These are phyloP conservation scores for Parapsyche elsis DNA, from an alignment of 1,140 invertebrate genomes.

Conservation along the genomic window DNA sequence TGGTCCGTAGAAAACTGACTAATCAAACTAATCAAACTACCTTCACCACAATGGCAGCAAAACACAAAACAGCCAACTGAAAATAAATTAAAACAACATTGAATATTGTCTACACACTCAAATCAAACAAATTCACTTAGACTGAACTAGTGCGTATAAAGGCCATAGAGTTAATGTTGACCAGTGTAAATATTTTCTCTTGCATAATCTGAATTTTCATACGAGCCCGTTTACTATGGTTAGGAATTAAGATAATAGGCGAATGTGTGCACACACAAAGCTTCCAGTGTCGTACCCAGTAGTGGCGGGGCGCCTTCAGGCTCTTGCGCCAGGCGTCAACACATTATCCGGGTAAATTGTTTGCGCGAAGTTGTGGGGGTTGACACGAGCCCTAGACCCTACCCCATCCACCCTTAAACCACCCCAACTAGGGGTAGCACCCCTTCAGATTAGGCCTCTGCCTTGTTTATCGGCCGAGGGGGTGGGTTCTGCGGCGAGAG, in stretches of 20 bases:
- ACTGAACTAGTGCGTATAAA: too few relatives aligned
- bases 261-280: too few relatives aligned
- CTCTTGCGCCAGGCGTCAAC: background rate
- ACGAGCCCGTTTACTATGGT: background rate
- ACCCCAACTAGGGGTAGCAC: background rate
- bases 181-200: background rate
- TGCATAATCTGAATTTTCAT: background rate
- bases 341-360: constrained; percentile 21
- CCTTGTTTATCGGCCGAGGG: constrained; percentile 24
- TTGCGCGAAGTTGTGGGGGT: background rate
- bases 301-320: background rate
- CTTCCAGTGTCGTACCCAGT: too few relatives aligned
- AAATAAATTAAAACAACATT: too few relatives aligned
- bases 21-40: too few relatives aligned
- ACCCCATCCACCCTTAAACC: background rate
- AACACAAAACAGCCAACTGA: too few relatives aligned
- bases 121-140: too few relatives aligned
- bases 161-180: too few relatives aligned
- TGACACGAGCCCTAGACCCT: background rate
- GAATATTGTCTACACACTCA: too few relatives aligned
- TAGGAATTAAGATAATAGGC: constrained; percentile 21
- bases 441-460: constrained; percentile 21
- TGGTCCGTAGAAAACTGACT: too few relatives aligned
- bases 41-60: too few relatives aligned
- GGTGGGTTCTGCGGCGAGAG: constrained; percentile 30